Conservation (phyloP, 1,140 invertebrate genomes). For the Drosophila truncata region DNA sequence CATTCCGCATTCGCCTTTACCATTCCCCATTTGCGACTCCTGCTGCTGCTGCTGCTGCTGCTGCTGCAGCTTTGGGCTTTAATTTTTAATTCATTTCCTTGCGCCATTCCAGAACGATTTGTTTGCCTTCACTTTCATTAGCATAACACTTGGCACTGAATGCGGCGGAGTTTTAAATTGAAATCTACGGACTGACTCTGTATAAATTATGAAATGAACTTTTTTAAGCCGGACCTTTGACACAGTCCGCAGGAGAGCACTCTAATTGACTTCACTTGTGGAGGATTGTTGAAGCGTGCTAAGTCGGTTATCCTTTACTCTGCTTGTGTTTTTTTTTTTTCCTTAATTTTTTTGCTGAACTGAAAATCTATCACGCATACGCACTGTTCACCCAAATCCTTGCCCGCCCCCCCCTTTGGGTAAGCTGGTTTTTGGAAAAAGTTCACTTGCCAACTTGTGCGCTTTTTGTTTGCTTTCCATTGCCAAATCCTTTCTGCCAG, state of each 20-base stretch:
- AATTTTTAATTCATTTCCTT: slow-evolving; percentile 68
- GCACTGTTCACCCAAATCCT: slow-evolving; percentile 49
- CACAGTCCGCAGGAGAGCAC: slow-evolving; percentile 25
- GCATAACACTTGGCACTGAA: slow-evolving; percentile 45
- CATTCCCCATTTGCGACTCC: slow-evolving; percentile 59
- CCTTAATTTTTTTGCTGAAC: not conserved
- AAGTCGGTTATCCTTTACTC: slow-evolving; percentile 23
- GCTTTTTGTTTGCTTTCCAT: slow-evolving; percentile 73
- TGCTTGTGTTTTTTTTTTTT: not conserved
- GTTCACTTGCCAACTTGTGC: slow-evolving; percentile 68
- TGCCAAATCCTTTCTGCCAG: slow-evolving; percentile 74
- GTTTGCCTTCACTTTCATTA: slow-evolving; percentile 58
- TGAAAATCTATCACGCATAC: slow-evolving; percentile 74
- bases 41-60: slow-evolving; percentile 1
- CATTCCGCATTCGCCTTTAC: slow-evolving; percentile 44
- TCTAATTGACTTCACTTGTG: slow-evolving; percentile 55
- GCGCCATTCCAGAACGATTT: slow-evolving; percentile 39
- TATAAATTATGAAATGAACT: slow-evolving; percentile 62
- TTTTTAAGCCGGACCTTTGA: slow-evolving; percentile 38
- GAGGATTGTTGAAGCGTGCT: slow-evolving; percentile 18
- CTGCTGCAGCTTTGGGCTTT: slow-evolving; percentile 56
- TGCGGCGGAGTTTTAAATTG: slow-evolving; percentile 64
- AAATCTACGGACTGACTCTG: slow-evolving; percentile 24
- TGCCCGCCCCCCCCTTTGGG: slow-evolving; percentile 8
- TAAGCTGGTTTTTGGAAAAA: slow-evolving; percentile 67